Evolutionary conservation across 2,113 vertebrate species (phyloP).

Genomic region (Gracilinanus agilis): DNA sequence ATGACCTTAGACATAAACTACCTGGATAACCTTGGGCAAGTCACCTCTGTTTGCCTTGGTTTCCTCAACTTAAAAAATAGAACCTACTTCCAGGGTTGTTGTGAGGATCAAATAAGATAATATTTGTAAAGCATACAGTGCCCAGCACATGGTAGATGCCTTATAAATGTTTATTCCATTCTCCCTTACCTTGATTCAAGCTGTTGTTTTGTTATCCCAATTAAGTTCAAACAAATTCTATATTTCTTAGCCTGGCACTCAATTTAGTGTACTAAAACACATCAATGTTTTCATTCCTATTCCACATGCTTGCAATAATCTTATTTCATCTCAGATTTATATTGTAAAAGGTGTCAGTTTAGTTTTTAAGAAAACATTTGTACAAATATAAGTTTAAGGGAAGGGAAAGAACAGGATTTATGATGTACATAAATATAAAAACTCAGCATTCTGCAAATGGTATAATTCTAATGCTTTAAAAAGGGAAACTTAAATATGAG

Average conservation of each 20-base stretch:
- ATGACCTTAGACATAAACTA: not conserved
- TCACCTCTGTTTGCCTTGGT: not conserved
- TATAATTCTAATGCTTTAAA: not conserved
- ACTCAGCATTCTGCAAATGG: not conserved
- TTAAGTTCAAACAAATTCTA: no score
- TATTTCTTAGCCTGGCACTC: not conserved
- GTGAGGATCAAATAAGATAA: no score
- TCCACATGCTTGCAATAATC: not conserved
- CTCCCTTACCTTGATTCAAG: not conserved
- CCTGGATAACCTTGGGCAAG: not conserved
- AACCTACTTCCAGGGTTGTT: not conserved
- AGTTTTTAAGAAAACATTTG: not conserved
- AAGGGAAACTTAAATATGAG: not conserved
- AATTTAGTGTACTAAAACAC: not conserved
- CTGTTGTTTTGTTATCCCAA: not conserved
- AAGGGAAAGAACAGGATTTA: conserved; percentile 28
- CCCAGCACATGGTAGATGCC: not conserved
- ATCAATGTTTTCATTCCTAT: not conserved
- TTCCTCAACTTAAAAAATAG: not conserved
- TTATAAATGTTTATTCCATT: not conserved
- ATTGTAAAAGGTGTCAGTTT: not conserved
- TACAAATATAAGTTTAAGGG: not conserved
- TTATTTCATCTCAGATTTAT: not conserved
- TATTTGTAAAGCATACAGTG: not conserved
- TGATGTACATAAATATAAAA: not conserved